phyloP scores from a whole-genome alignment of 2,797 vertebrate genomes.

The Chaunax sp. region DNA sequence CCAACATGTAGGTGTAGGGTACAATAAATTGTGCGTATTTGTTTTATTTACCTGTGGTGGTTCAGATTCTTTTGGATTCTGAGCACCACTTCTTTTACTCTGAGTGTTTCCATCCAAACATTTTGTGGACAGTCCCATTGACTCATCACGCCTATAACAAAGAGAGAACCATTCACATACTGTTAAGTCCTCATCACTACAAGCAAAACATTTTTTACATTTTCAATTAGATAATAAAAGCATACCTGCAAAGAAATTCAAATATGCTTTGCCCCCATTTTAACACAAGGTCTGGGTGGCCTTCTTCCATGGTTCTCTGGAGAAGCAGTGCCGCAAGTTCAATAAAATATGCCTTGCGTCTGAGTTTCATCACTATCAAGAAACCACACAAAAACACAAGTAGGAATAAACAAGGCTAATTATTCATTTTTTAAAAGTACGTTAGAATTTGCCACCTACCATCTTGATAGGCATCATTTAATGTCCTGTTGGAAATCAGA shows the following conservation, averaged over 20 bases:
- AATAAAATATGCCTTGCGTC: constrained; percentile 84
- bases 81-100: constrained; percentile 12
- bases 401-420: constrained; percentile 1
- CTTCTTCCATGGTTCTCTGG: constrained; percentile 87
- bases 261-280: constrained; percentile 82
- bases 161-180: constrained; percentile 35
- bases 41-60: constrained; percentile 55
- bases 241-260: constrained; percentile 85
- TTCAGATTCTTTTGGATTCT: constrained; percentile 36
- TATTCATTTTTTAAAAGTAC: not conserved
- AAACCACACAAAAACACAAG: constrained; percentile 32
- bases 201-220: not conserved
- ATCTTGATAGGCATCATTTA: constrained; percentile 79
- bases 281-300: constrained; percentile 80
- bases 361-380: constrained; percentile 89
- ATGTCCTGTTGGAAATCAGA: constrained; percentile 80
- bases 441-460: constrained; percentile 69
- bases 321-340: constrained; percentile 89
- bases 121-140: constrained; percentile 12
- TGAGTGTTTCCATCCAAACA: constrained; percentile 18
- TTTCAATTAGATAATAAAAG: constrained; percentile 2
- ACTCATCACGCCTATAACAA: constrained; percentile 59
- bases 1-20: not conserved
- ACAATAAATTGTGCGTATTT: not conserved
- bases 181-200: not conserved